Conservation (phyloP, 2,113 vertebrate species). For the Ptyas mucosa region DNA sequence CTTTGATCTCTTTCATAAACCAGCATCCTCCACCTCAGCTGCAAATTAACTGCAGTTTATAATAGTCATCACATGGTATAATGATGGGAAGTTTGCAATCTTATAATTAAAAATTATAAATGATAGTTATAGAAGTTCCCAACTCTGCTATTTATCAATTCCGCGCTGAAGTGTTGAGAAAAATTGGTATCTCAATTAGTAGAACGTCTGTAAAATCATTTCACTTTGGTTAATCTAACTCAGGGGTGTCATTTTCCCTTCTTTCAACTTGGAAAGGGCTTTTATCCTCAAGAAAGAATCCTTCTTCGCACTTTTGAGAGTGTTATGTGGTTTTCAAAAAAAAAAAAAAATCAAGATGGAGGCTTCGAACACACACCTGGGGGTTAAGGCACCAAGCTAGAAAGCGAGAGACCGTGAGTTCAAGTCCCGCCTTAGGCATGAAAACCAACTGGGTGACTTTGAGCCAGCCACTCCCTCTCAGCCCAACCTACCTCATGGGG, state of each 20-base stretch:
- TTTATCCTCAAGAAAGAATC: background rate
- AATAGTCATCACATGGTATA: background rate
- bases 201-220: background rate
- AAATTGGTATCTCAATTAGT: background rate
- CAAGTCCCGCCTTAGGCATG: background rate
- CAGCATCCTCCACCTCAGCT: background rate
- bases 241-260: background rate
- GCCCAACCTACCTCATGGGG: no score
- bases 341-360: background rate
- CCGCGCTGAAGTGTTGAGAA: background rate
- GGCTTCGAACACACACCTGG: background rate
- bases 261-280: background rate
- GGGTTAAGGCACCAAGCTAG: background rate
- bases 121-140: background rate
- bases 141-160: background rate
- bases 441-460: background rate
- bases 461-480: no score
- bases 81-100: background rate
- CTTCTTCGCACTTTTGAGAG: background rate
- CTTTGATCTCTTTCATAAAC: background rate
- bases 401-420: background rate
- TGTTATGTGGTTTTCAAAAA: background rate
- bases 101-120: background rate
- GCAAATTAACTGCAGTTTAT: background rate
- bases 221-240: background rate